A percentile compares a stretch with the other conserved stretches of the same genome.
phyloP scores from a whole-genome alignment of 2,888 invertebrate genomes.

The Ligdia adustata region DNA sequence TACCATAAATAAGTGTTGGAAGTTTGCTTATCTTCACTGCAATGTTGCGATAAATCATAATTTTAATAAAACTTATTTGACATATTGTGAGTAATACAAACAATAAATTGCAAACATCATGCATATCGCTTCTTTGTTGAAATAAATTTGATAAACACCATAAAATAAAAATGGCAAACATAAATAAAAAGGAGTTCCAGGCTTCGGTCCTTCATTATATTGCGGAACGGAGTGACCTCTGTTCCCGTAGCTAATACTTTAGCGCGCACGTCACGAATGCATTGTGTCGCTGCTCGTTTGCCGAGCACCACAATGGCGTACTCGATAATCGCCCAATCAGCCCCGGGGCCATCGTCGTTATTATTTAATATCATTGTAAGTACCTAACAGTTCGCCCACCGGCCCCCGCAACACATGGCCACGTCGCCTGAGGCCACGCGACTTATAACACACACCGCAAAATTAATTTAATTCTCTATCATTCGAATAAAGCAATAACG shows the following conservation, averaged over 20 bases:
- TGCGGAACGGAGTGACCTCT: slow-evolving; percentile 36
- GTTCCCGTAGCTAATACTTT: slow-evolving; percentile 44
- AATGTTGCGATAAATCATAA: slow-evolving; percentile 24
- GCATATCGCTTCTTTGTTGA: not conserved
- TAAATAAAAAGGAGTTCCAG: slow-evolving; percentile 14
- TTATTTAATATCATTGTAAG: slow-evolving; percentile 55
- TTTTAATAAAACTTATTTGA: not conserved
- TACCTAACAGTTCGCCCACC: slow-evolving; percentile 36
- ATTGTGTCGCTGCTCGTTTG: slow-evolving; percentile 49
- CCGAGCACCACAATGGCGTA: slow-evolving; percentile 47
- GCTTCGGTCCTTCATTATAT: slow-evolving; percentile 29
- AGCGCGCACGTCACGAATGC: slow-evolving; percentile 42
- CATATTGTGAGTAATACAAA: slow-evolving; percentile 1
- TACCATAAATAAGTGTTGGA: slow-evolving; percentile 33
- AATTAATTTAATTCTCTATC: slow-evolving; percentile 72
- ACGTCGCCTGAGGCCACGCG: slow-evolving; percentile 59
- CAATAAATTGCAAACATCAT: not conserved
- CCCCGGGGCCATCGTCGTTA: slow-evolving; percentile 54
- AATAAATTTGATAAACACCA: not conserved
- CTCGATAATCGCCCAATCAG: slow-evolving; percentile 51
- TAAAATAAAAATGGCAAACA: slow-evolving; percentile 8
- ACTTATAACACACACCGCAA: slow-evolving; percentile 64
- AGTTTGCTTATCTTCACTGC: slow-evolving; percentile 33
- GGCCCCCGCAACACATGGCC: slow-evolving; percentile 62
- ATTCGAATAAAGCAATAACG: slow-evolving; percentile 47